phyloP scores from a whole-genome alignment of 2,888 invertebrate genomes.

The Dicyrtoma fusca region DNA sequence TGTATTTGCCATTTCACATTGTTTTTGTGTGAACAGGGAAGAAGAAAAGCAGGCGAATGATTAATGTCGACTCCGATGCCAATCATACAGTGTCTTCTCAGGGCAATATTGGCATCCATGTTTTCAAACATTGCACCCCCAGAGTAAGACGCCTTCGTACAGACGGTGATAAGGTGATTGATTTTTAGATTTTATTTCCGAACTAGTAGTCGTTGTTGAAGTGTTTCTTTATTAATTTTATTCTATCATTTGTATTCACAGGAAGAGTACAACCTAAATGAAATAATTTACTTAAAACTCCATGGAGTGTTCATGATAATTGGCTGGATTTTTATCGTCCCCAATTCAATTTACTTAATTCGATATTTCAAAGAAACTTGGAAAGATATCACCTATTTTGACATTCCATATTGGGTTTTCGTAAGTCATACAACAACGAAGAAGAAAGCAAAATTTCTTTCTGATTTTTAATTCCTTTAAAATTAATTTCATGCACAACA shows the following conservation, averaged over 20 bases:
- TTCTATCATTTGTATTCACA: neutral
- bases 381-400: slow-evolving; percentile 1
- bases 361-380: slow-evolving; percentile 22
- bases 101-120: neutral
- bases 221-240: no score
- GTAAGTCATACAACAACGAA: no score
- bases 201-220: no score
- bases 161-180: no score
- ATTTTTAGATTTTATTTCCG: no score
- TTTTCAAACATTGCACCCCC: neutral
- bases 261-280: neutral
- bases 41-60: no score
- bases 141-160: no score
- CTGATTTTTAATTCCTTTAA: no score
- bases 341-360: slow-evolving; percentile 1
- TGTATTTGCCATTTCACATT: no score
- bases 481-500: no score
- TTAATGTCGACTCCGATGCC: neutral
- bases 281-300: slow-evolving; percentile 5
- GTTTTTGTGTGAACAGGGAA: no score
- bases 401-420: neutral
- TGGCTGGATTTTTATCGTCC: slow-evolving; percentile 15
- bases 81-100: neutral
- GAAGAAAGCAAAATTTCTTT: no score
- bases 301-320: slow-evolving; percentile 20